Conservation (phyloP, 2,113 vertebrate genomes). For the Trochalopteron elliotii region DNA sequence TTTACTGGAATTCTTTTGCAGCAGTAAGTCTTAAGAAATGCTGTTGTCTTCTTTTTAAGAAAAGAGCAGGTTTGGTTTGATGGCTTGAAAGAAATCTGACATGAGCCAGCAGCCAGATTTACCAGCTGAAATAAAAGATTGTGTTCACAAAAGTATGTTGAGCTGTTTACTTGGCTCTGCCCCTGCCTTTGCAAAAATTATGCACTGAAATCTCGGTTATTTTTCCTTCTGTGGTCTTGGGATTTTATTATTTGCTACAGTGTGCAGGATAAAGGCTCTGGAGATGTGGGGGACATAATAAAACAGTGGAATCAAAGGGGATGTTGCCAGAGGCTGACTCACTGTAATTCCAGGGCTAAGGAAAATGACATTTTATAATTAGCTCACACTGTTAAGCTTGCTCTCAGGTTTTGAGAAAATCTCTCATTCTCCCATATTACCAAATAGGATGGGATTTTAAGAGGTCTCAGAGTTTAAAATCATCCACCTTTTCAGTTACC, state of each 20-base stretch:
- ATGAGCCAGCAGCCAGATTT: neutral
- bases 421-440: neutral
- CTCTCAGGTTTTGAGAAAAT: neutral
- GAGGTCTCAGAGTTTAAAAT: neutral
- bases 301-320: neutral
- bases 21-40: neutral
- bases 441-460: neutral
- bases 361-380: neutral
- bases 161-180: neutral
- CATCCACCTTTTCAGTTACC: neutral
- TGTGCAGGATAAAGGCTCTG: neutral
- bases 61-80: neutral
- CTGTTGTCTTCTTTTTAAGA: neutral
- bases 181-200: neutral
- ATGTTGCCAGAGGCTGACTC: neutral
- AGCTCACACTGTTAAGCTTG: neutral
- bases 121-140: neutral
- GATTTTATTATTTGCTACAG: neutral
- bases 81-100: neutral
- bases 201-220: neutral
- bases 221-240: neutral
- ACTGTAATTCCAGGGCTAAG: neutral
- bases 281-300: neutral
- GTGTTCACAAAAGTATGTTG: neutral
- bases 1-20: neutral